Evolutionary conservation across 2,113 vertebrate genomes (phyloP).

Genomic region (Pseudorasbora parva): DNA sequence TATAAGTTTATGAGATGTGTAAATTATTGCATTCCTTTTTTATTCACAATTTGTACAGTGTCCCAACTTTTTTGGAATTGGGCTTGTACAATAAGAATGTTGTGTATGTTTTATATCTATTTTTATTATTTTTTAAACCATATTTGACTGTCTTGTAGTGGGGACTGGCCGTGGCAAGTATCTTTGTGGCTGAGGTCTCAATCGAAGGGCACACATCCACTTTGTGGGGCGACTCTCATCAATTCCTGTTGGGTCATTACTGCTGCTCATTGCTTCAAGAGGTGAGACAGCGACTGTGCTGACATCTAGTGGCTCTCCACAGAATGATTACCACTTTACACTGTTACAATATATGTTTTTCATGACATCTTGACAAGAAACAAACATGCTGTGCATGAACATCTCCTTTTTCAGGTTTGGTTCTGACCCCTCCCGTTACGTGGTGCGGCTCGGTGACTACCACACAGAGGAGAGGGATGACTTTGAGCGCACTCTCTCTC

Average conservation of each 20-base stretch:
- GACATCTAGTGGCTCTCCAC: slow-evolving; percentile 50
- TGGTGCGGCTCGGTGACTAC: slow-evolving; percentile 83
- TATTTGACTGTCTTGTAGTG: slow-evolving; percentile 67
- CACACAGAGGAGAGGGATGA: slow-evolving; percentile 85
- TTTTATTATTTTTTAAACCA: background rate
- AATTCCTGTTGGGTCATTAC: slow-evolving; percentile 86
- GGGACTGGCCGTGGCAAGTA: slow-evolving; percentile 88
- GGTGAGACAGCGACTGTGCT: slow-evolving; percentile 67
- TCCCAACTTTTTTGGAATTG: no score
- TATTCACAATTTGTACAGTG: no score
- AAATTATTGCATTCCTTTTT: no score
- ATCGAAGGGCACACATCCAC: slow-evolving; percentile 78
- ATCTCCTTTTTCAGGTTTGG: slow-evolving; percentile 76
- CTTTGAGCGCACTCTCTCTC: slow-evolving; percentile 81
- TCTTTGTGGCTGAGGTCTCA: slow-evolving; percentile 83
- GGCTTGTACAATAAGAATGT: no score
- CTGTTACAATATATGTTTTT: background rate
- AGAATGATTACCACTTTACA: background rate
- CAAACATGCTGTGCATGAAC: background rate
- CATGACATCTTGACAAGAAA: background rate
- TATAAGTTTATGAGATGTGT: no score
- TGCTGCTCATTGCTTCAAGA: slow-evolving; percentile 92
- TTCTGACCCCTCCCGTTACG: slow-evolving; percentile 78
- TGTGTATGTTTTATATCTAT: no score
- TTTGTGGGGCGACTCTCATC: slow-evolving; percentile 85